Evolutionary conservation across 2,113 vertebrate species (phyloP), one percentile per base, ranked within the genome.

Genomic region (Redunca redunca): DNA sequence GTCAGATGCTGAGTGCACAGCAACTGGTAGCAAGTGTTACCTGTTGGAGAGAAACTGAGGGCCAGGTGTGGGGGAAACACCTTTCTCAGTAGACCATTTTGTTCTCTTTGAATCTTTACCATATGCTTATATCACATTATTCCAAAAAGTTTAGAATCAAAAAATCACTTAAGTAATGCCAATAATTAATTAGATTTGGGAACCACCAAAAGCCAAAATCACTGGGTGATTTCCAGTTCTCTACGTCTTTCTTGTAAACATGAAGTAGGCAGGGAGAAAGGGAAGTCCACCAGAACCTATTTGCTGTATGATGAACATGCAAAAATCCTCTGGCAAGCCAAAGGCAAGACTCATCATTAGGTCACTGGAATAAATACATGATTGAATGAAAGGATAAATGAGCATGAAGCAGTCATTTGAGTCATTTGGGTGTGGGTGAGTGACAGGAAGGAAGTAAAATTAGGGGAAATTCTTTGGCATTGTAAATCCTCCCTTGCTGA

Each of bases 361-460:
- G 43, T 90, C 92, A 88, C 25, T 52, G 83, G 89, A 97, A 86
- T 89, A 87, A 90, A 77, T 33, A 25, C 50, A 50, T 50, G 93
- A 97, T n/a, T 80, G 81, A 85, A 57, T 26, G 71, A 84, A 60
- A 77, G 89, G 88, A 57, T 93, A 58, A 88, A 58, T 36, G 90
- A 64, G 16, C 19, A 2, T 8, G 90, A 84, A 55, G 74, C 36
- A 52, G 33, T 81, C 71, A 4, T 62, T 57, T 96, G 96, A 97
- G 93, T 97, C 97, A 97, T 77, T 23, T 85, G 88, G 96, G 90
- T 91, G 90, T 85, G 94, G 60, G 58, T 55, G 80, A 90, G 28
- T 83, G 80, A 81, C 90, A 86, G 90, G 97, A 95, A 95, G 90
- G 90, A 92, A 97, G 87, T n/a, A 33, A 90, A 97, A 81, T 71